Evolutionary conservation across 92 coral and sea anemone species (phyloP).

Genomic region (Bergia sp.): DNA sequence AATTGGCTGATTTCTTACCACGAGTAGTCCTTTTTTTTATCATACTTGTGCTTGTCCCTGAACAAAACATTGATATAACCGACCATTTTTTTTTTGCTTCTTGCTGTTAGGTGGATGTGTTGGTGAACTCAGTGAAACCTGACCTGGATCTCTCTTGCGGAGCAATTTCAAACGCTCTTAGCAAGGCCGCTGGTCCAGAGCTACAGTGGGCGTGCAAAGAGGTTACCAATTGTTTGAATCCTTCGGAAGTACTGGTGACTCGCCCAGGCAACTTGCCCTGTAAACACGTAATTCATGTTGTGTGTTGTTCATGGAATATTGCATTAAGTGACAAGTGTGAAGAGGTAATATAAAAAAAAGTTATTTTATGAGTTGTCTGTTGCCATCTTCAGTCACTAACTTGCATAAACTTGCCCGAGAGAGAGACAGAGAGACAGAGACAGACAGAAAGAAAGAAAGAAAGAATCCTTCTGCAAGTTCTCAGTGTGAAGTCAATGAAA

Average conservation of each 20-base stretch:
- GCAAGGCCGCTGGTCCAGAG: constrained; percentile 38
- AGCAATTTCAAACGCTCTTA: constrained; percentile 37
- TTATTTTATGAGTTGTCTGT: too few species aligned
- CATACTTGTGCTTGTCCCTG: too few species aligned
- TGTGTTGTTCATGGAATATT: constrained; percentile 5
- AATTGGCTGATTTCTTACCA: too few species aligned
- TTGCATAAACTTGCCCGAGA: too few species aligned
- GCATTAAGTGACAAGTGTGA: neutral
- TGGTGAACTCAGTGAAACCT: constrained; percentile 35
- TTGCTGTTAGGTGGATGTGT: constrained; percentile 44
- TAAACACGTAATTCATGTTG: constrained; percentile 40
- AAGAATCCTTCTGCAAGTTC: too few species aligned
- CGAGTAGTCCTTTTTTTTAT: too few species aligned
- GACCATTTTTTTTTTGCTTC: neutral
- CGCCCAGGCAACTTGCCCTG: constrained; percentile 32
- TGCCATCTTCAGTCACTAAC: too few species aligned
- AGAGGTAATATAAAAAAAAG: neutral
- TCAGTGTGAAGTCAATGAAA: too few species aligned
- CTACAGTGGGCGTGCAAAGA: constrained; percentile 33
- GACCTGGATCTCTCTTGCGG: constrained; percentile 27
- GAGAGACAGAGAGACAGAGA: too few species aligned
- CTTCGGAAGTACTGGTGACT: constrained; percentile 25
- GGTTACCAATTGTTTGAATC: neutral
- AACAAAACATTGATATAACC: too few species aligned
- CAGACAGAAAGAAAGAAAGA: too few species aligned